Base-by-base conservation (phyloP, 2,888 invertebrate genomes). In the Ectemnius lituratus region DNA sequence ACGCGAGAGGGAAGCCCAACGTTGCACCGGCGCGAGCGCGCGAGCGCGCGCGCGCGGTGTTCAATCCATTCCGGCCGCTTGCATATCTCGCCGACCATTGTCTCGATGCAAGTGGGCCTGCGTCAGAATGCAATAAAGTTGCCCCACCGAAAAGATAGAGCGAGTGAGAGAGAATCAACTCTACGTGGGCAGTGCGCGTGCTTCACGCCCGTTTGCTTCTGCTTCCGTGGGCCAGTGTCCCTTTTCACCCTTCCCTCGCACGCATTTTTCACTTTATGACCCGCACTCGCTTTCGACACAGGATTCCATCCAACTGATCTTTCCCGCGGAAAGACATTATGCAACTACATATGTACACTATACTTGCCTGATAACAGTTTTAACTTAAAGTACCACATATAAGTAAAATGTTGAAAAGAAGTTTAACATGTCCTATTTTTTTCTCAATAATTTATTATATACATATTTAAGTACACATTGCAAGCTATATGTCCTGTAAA, bases 61-160 rank as follows among this genome's bases (percentile, higher is more conserved):
- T 37, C 37, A 37, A 37, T 37, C 37, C 37, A 37, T 37, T 37
- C 37, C 37, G 37, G 79, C 75, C 67, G 73, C 73, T 76, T 76
- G 71, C 78, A 76, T 82, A 80, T 82, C 80, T 76, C 68, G 60
- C 59, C 60, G 59, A 62, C 73, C 79, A 83, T 83, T 78, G 80
- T 82, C 73, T 73, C 67, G 73, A 61, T 66, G 72, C 76, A 80
- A 79, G 82, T 82, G 82, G 79, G 79, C 75, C 76, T 80, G 75
- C 77, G 72, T 76, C 69, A 76, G 82, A 82, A 82, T 82, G 80
- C 80, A 78, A 82, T 82, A 76, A 82, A 82, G 82, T 79, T 59
- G 49, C 57, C 46, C 28, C 45, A 5, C 27, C 45, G 28, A 59
- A 56, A 46, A 16, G 14, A n/a, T 61, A 64, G 47, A 11, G 8